Evolutionary conservation across 1,140 invertebrate species (phyloP).

Genomic region (Triops longicaudatus): DNA sequence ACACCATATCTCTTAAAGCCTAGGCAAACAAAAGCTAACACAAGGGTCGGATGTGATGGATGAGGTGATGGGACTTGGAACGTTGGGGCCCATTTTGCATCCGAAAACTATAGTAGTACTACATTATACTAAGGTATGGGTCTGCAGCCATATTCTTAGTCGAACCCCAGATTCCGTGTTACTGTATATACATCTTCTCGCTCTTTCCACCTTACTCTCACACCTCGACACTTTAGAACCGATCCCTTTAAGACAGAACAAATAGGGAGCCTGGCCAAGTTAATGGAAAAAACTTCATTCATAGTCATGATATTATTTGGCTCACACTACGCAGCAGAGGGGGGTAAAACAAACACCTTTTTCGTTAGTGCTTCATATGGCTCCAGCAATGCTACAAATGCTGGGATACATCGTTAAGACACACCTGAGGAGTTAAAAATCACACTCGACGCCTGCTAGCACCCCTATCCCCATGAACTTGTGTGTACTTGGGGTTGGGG

Average conservation of each 20-base stretch:
- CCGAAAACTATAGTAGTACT: not conserved
- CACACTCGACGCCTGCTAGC: not conserved
- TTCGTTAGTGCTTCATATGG: not conserved
- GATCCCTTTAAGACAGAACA: not conserved
- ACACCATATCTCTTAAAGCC: not conserved
- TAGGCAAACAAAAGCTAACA: conserved; percentile 15
- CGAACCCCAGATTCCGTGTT: not conserved
- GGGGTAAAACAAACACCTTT: conserved; percentile 8
- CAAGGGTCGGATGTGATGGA: not conserved
- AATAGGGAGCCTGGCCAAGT: not conserved
- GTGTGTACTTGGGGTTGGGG: no score
- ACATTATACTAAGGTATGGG: not conserved
- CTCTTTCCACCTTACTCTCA: not conserved
- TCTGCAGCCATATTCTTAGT: not conserved
- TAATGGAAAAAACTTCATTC: conserved; percentile 8
- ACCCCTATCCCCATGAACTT: no score
- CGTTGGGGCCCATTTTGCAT: not conserved
- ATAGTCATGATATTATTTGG: not conserved
- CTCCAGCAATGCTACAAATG: conserved; percentile 4
- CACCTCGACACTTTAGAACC: not conserved
- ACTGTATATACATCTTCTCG: not conserved
- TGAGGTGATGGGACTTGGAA: not conserved
- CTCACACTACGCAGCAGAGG: not conserved
- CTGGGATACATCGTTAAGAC: not conserved
- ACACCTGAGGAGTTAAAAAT: not conserved